These are phyloP conservation scores for Leptinotarsa tumamoca DNA, from an alignment of 2,888 invertebrate genomes.

Conservation along the genomic window DNA sequence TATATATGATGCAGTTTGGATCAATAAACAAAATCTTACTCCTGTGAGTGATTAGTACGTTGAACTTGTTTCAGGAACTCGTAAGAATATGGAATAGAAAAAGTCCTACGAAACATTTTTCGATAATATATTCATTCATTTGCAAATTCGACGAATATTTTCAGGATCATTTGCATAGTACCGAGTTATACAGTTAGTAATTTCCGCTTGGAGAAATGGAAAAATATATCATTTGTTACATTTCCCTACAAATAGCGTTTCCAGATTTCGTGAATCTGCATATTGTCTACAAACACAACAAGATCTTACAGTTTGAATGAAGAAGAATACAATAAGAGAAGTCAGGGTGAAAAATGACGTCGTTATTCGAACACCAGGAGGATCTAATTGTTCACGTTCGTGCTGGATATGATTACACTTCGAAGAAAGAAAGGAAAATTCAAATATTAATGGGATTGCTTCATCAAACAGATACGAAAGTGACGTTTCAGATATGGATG, in stretches of 20 bases:
- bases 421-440: background rate
- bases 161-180: background rate
- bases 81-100: too few relatives aligned
- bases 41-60: too few relatives aligned
- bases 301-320: background rate
- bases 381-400: background rate
- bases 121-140: background rate
- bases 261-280: constrained; percentile 2
- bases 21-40: too few relatives aligned
- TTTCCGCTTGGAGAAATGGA: background rate
- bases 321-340: background rate
- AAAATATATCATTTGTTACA: constrained; percentile 8
- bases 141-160: background rate
- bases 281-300: constrained; percentile 10
- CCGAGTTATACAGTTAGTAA: constrained; percentile 2
- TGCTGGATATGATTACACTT: background rate
- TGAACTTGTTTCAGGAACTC: too few relatives aligned
- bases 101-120: too few relatives aligned
- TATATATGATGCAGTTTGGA: too few relatives aligned
- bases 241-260: background rate
- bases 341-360: constrained; percentile 9
- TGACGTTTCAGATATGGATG: too few relatives aligned
- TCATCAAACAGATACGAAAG: background rate
- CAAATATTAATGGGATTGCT: background rate
- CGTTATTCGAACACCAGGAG: background rate